Base-by-base conservation (phyloP, 1,140 invertebrate species). In the Drosophila baimaii region DNA sequence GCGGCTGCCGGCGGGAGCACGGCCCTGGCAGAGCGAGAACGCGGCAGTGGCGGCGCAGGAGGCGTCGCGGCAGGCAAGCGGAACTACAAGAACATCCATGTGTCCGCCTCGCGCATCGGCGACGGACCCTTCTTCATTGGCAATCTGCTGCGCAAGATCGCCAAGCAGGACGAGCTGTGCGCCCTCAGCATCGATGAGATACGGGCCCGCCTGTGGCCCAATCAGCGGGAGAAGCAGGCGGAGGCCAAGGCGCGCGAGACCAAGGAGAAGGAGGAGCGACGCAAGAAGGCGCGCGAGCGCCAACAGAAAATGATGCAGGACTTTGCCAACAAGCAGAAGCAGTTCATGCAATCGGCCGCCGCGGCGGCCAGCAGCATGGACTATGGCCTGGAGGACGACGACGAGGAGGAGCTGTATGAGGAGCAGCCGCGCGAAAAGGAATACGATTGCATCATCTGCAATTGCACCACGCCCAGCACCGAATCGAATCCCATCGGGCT, bases 401-500 rank as follows among this genome's bases (percentile, higher is more conserved):
- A 96, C 58, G 95, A 95, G 93, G 93, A 93, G 56, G 94, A 94
- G 33, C 94, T 94, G 41, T 95, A 95, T 41, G 93, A 94, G 92
- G 81, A 95, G 93, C 90, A 95, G 95, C 92, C 95, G 37, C 82
- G 92, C 5, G 93, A 93, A 80, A 92, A 95, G 89, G 96, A 97
- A 92, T 99, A 98, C 92, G 97, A 98, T 92, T 99, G 98, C 93
- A 97, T 98, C 51, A 99, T 99, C 83, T 99, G 98, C 92, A 97
- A 96, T 93, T 96, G 97, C 93, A 97, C 96, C 54, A 96, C 97
- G 43, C 94, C 96, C 9, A 97, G 96, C 79, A 97, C 95, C 1
- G 95, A 96, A 80, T 95, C 96, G 12, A 96, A 97, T 92, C 98
- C 97, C 17, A 96, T 99, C 90, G 98, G 98, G 10, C 93, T 98